These are phyloP conservation scores for Drosophila chauvacae DNA, from an alignment of 1,140 invertebrate genomes.

Conservation along the genomic window DNA sequence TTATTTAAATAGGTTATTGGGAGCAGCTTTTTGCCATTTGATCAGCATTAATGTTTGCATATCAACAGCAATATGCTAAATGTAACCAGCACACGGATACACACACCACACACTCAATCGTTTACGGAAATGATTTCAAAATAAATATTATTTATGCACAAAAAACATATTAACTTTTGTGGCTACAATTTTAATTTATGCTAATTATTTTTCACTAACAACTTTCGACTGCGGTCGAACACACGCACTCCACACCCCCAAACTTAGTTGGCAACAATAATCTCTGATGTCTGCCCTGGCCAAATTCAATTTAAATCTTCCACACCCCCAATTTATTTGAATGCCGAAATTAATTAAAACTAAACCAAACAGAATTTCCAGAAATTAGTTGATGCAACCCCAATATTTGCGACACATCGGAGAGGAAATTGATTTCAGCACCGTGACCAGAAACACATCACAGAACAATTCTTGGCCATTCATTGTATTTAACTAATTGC, in stretches of 20 bases:
- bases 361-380: conserved; percentile 49
- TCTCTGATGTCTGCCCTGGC: conserved; percentile 36
- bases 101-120: conserved; percentile 22
- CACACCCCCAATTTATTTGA: conserved; percentile 33
- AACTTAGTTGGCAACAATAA: conserved; percentile 51
- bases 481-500: conserved; percentile 43
- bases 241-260: not conserved
- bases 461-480: conserved; percentile 2
- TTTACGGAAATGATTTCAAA: conserved; percentile 41
- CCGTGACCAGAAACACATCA: not conserved
- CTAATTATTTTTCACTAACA: conserved; percentile 78
- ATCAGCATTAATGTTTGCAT: conserved; percentile 66
- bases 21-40: conserved; percentile 44
- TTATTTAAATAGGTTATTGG: conserved; percentile 42
- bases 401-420: conserved; percentile 32
- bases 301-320: conserved; percentile 54
- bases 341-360: conserved; percentile 71
- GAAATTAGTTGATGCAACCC: conserved; percentile 43
- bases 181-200: conserved; percentile 69
- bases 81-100: conserved; percentile 34
- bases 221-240: conserved; percentile 52
- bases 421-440: conserved; percentile 37
- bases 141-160: conserved; percentile 57
- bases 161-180: conserved; percentile 60
- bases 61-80: conserved; percentile 59